Base-by-base conservation (phyloP, 2,888 invertebrate genomes). In the Elmis aenea region DNA sequence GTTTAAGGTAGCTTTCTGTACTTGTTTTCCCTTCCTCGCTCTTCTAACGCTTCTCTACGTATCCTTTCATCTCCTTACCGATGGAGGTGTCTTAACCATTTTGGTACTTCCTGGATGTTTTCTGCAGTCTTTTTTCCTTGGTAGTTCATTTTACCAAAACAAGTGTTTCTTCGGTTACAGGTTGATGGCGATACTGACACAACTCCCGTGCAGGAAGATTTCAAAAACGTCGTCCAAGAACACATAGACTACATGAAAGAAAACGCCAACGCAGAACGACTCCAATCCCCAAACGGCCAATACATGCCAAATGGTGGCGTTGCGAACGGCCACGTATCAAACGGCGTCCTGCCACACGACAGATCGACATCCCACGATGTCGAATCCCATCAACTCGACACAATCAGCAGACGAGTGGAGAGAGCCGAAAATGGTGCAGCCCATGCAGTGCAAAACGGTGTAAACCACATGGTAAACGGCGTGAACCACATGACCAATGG, bases 101-200 rank as follows among this genome's bases (percentile, higher is more conserved):
- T n/a, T n/a, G n/a, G n/a, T n/a, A n/a, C n/a, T n/a, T n/a, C n/a
- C n/a, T n/a, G n/a, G n/a, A n/a, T n/a, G n/a, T n/a, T n/a, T n/a
- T n/a, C n/a, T n/a, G n/a, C n/a, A n/a, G n/a, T n/a, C n/a, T n/a
- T n/a, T n/a, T n/a, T n/a, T n/a, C n/a, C n/a, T n/a, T n/a, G n/a
- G n/a, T n/a, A n/a, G n/a, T n/a, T n/a, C n/a, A n/a, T 8, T 18
- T 18, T 18, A 18, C 18, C 18, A 18, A 18, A 18, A 8, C 8
- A 18, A 18, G 8, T 18, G 8, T 6, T 18, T 18, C 13, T 34
- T 28, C 13, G 30, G 30, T 50, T 50, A 23, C 35, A 87, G 88
- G 83, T 90, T 38, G 90, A 90, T 57, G 90, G 90, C 0, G 90
- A 90, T 55, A 88, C 90, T 0, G 89, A 90, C 54, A 78, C 83